A percentile compares a stretch with the other conserved stretches of the same genome.
phyloP scores from a whole-genome alignment of 2,797 vertebrate species.

The Sparidentex hasta region DNA sequence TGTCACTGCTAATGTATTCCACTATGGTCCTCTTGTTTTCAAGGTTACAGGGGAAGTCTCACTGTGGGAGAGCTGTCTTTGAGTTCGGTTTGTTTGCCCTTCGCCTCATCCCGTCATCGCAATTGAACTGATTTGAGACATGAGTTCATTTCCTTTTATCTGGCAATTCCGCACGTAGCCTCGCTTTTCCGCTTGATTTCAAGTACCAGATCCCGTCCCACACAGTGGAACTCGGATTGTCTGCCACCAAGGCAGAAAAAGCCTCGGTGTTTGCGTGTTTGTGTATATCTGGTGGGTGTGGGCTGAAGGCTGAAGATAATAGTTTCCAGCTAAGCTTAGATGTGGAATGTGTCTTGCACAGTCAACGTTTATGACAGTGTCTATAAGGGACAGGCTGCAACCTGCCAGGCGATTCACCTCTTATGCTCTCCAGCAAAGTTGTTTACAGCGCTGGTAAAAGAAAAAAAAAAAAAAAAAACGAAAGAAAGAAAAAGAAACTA shows the following conservation, averaged over 20 bases:
- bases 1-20: conserved; percentile 60
- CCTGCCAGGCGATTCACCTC: conserved; percentile 70
- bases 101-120: conserved; percentile 42
- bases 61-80: conserved; percentile 53
- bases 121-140: conserved; percentile 42
- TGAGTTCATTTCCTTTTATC: conserved; percentile 38
- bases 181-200: conserved; percentile 27
- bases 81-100: conserved; percentile 47
- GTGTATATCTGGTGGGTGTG: conserved; percentile 38
- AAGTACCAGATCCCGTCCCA: conserved; percentile 24
- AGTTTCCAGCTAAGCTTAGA: conserved; percentile 45
- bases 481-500: not conserved
- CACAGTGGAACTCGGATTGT: conserved; percentile 6
- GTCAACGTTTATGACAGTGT: conserved; percentile 32
- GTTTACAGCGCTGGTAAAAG: conserved; percentile 28
- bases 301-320: conserved; percentile 48
- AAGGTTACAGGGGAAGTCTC: conserved; percentile 70
- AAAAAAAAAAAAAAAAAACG: no score
- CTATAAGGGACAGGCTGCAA: conserved; percentile 62
- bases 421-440: conserved; percentile 37
- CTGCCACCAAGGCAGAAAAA: conserved; percentile 21
- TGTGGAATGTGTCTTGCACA: conserved; percentile 59
- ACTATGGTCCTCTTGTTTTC: conserved; percentile 45
- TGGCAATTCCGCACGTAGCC: conserved; percentile 21
- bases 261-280: conserved; percentile 47